A percentile compares a stretch with the other conserved stretches of the same genome.
Conservation (phyloP, 2,113 vertebrate species). For the Spermophilus dauricus region DNA sequence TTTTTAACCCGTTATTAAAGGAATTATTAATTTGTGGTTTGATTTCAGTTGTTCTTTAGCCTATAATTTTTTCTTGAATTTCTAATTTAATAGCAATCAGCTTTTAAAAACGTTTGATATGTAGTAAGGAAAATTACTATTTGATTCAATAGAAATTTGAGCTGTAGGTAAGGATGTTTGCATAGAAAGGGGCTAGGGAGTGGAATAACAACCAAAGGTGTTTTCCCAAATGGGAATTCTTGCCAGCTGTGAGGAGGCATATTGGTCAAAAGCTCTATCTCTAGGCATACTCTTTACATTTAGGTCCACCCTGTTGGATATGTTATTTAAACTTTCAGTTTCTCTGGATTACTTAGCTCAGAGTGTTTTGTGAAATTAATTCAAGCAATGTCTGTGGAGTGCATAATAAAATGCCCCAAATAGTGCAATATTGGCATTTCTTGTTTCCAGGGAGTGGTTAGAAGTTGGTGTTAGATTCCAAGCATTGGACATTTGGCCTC, state of each 20-base stretch:
- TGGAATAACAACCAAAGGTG: background rate
- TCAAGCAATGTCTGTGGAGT: background rate
- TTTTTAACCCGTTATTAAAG: background rate
- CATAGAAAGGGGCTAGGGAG: background rate
- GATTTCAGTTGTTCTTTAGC: background rate
- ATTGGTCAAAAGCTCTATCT: background rate
- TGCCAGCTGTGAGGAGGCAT: background rate
- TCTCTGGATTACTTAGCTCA: background rate
- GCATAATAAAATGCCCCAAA: background rate
- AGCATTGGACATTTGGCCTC: background rate
- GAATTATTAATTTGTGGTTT: background rate
- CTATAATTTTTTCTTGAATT: background rate
- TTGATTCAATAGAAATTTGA: background rate
- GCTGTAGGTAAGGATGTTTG: background rate
- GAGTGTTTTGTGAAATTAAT: background rate
- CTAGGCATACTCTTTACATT: background rate
- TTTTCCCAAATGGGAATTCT: background rate
- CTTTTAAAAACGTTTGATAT: background rate
- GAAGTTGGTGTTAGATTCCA: background rate
- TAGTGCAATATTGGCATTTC: background rate
- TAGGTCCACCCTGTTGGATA: background rate
- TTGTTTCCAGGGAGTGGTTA: background rate
- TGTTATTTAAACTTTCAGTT: background rate
- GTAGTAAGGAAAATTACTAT: background rate
- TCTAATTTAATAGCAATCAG: background rate